phyloP scores from a whole-genome alignment of 1,140 invertebrate species.

The Drosophila repletoides region DNA sequence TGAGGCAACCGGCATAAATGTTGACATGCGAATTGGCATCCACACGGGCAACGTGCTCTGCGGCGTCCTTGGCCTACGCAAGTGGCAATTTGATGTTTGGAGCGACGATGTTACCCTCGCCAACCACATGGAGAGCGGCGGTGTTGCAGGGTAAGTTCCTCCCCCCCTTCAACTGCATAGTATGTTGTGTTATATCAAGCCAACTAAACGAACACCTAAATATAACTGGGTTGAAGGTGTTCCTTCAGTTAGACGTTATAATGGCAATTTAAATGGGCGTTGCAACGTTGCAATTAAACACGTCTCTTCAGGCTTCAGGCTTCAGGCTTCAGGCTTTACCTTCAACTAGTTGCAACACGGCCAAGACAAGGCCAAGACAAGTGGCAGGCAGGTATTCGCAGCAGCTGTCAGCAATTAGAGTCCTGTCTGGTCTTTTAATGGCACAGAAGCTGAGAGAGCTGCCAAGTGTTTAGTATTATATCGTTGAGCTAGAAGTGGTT shows the following conservation, averaged over 20 bases:
- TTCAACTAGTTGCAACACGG: conserved; percentile 3
- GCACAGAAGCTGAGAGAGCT: background rate
- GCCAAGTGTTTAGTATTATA: conserved; percentile 15
- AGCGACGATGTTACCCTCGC: conserved; percentile 98
- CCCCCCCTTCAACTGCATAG: background rate
- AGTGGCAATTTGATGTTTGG: conserved; percentile 99
- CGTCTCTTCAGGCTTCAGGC: conserved; percentile 11
- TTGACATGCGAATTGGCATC: conserved; percentile 97
- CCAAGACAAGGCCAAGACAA: background rate
- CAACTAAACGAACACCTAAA: background rate
- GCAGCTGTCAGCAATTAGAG: conserved; percentile 7
- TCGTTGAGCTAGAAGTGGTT: background rate
- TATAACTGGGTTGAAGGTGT: background rate
- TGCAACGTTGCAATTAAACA: conserved; percentile 53
- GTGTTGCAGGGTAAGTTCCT: conserved; percentile 93
- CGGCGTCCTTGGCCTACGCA: conserved; percentile 96
- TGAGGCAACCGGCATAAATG: conserved; percentile 93
- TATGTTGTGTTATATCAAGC: too few relatives aligned
- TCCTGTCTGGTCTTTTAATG: conserved; percentile 5
- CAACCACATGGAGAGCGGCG: conserved; percentile 98
- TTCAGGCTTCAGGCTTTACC: background rate
- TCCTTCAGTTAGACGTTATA: conserved; percentile 47
- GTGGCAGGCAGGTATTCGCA: background rate
- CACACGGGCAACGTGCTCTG: conserved; percentile 97
- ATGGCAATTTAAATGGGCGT: conserved; percentile 64